phyloP scores from a whole-genome alignment of 1,140 invertebrate genomes.

The Pseudomyrmex pallidus region DNA sequence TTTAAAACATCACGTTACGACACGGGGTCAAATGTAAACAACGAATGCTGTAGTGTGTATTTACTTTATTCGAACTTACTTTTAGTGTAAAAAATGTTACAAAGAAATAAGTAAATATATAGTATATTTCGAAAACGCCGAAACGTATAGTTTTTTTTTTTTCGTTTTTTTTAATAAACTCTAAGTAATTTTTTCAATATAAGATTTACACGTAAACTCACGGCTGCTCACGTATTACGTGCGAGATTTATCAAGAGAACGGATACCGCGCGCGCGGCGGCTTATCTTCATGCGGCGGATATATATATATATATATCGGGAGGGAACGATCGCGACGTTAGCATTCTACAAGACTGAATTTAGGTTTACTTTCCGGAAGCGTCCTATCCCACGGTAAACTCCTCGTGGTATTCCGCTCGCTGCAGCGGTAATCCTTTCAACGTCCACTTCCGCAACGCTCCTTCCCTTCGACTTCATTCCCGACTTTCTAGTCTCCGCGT shows the following conservation, averaged over 20 bases:
- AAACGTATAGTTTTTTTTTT: too few species aligned
- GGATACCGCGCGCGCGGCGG: conserved; percentile 17
- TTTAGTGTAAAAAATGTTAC: too few species aligned
- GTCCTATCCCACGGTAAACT: conserved; percentile 54
- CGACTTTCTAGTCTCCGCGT: conserved; percentile 48
- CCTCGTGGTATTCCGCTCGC: conserved; percentile 46
- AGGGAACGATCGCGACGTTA: conserved; percentile 32
- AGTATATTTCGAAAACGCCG: too few species aligned
- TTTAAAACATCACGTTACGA: neutral
- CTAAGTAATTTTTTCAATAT: neutral
- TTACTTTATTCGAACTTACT: too few species aligned
- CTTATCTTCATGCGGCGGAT: conserved; percentile 2
- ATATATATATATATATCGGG: neutral
- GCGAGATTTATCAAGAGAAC: conserved; percentile 38
- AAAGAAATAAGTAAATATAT: too few species aligned
- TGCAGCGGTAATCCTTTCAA: conserved; percentile 54
- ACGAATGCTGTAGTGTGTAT: too few species aligned
- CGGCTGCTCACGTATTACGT: conserved; percentile 9
- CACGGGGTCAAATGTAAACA: too few species aligned
- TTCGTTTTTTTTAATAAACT: too few species aligned
- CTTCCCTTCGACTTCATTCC: conserved; percentile 44
- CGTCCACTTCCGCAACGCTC: conserved; percentile 53
- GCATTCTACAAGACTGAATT: conserved; percentile 50
- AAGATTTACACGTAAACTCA: conserved; percentile 10
- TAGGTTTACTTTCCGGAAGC: conserved; percentile 53